Evolutionary conservation across 1,140 invertebrate genomes (phyloP).

Genomic region (Drosophila bocki): DNA sequence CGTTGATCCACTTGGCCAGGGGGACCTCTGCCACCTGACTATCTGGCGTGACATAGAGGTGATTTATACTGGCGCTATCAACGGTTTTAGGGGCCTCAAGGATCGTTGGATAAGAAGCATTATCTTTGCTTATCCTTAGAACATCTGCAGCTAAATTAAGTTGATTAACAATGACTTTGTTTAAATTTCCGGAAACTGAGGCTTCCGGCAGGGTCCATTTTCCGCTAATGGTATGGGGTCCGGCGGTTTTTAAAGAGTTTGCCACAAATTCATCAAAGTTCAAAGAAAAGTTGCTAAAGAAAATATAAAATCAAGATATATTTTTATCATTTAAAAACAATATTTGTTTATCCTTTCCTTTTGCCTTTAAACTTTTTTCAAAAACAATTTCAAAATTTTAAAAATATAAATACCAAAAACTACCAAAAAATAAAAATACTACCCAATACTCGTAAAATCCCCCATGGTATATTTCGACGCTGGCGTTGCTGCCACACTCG

Average conservation of each 20-base stretch:
- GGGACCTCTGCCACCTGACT: constrained; percentile 83
- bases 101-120: background rate
- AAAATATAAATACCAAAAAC: background rate
- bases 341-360: too few species aligned
- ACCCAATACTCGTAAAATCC: accelerated
- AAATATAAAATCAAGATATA: background rate
- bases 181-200: constrained; percentile 60
- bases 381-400: background rate
- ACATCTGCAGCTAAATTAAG: constrained; percentile 85
- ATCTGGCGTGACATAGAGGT: constrained; percentile 60
- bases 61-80: constrained; percentile 58
- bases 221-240: constrained; percentile 58
- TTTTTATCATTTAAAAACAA: too few species aligned
- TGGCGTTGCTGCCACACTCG: constrained; percentile 2
- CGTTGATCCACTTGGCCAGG: constrained; percentile 83
- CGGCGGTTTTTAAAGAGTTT: constrained; percentile 68
- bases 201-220: constrained; percentile 57
- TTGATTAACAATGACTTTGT: constrained; percentile 79
- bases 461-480: background rate
- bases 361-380: too few species aligned
- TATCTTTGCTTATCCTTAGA: constrained; percentile 42
- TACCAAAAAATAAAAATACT: background rate
- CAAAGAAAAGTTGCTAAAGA: constrained; percentile 51
- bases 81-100: constrained; percentile 72
- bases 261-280: constrained; percentile 77